Percentiles rank a stretch among this genome's conserved stretches.
Evolutionary conservation across 1,140 invertebrate species (phyloP).

Genomic region (Drosophila guanche): DNA sequence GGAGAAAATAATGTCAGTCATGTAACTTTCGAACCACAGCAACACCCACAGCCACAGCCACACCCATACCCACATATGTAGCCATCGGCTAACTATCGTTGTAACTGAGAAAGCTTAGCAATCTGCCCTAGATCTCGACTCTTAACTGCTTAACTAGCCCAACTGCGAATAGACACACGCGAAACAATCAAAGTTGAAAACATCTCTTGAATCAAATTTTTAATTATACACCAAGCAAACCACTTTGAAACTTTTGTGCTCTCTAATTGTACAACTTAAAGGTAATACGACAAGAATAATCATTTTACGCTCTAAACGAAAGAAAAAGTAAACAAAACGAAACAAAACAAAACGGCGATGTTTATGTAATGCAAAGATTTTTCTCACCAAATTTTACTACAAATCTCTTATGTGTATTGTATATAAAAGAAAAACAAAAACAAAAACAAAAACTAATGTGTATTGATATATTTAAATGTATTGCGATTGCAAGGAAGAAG

Average conservation of each 20-base stretch:
- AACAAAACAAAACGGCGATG: constrained; percentile 46
- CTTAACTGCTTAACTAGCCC: constrained; percentile 59
- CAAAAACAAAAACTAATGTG: constrained; percentile 36
- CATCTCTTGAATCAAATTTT: constrained; percentile 71
- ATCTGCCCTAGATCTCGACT: constrained; percentile 54
- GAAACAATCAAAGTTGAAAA: constrained; percentile 77
- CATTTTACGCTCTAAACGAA: constrained; percentile 72
- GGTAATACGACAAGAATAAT: constrained; percentile 71
- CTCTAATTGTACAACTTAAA: constrained; percentile 80
- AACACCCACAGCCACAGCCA: not conserved
- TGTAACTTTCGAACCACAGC: constrained; percentile 9
- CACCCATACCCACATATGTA: not conserved
- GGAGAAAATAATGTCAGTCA: constrained; percentile 26
- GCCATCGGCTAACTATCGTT: constrained; percentile 9
- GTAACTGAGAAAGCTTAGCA: constrained; percentile 22
- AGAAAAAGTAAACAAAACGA: constrained; percentile 22
- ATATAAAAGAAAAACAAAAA: constrained; percentile 63
- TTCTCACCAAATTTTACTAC: constrained; percentile 80
- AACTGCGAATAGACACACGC: constrained; percentile 61
- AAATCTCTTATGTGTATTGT: constrained; percentile 80
- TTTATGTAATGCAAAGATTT: constrained; percentile 73
- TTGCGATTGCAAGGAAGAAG: constrained; percentile 39
- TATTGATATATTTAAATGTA: constrained; percentile 65
- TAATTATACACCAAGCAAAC: constrained; percentile 75
- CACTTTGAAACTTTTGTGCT: constrained; percentile 77